Conservation (phyloP, 1,140 invertebrate species). For the Drosophila ficusphila region DNA sequence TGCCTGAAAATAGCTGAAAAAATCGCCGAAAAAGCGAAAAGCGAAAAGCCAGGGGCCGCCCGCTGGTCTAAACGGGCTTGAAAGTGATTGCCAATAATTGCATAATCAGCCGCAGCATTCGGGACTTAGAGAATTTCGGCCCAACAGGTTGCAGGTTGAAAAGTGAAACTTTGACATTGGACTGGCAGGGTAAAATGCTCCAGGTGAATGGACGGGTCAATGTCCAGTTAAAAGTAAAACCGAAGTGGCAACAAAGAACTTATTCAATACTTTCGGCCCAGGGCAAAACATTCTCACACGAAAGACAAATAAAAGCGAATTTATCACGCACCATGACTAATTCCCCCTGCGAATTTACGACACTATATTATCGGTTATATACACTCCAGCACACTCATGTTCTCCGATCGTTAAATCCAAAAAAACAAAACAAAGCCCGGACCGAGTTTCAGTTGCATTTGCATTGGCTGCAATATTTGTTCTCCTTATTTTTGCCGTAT, state of each 20-base stretch:
- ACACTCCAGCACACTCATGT: conserved; percentile 14
- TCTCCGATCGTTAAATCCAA: conserved; percentile 8
- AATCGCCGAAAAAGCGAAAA: conserved; percentile 18
- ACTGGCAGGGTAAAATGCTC: background rate
- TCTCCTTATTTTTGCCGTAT: conserved; percentile 30
- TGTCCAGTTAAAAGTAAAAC: conserved; percentile 58
- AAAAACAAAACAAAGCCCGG: conserved; percentile 30
- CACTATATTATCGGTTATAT: conserved; percentile 63
- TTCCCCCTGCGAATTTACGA: conserved; percentile 63
- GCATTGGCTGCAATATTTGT: conserved; percentile 50
- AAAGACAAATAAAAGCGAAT: conserved; percentile 79
- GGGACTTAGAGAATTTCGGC: conserved; percentile 52
- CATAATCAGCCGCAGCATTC: conserved; percentile 63
- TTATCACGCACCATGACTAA: conserved; percentile 81
- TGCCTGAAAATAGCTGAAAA: conserved; percentile 17
- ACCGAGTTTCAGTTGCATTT: conserved; percentile 22
- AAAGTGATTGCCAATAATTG: conserved; percentile 82
- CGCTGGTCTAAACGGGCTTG: conserved; percentile 77
- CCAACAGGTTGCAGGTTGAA: conserved; percentile 68
- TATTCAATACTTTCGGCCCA: conserved; percentile 42
- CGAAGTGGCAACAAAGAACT: conserved; percentile 64
- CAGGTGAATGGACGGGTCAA: conserved; percentile 55
- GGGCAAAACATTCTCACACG: conserved; percentile 69
- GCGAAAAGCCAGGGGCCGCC: conserved; percentile 50
- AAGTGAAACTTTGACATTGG: conserved; percentile 81